Evolutionary conservation across 1,140 invertebrate species (phyloP), one percentile per base, ranked within the genome.

Genomic region (Chlorops oryzae): DNA sequence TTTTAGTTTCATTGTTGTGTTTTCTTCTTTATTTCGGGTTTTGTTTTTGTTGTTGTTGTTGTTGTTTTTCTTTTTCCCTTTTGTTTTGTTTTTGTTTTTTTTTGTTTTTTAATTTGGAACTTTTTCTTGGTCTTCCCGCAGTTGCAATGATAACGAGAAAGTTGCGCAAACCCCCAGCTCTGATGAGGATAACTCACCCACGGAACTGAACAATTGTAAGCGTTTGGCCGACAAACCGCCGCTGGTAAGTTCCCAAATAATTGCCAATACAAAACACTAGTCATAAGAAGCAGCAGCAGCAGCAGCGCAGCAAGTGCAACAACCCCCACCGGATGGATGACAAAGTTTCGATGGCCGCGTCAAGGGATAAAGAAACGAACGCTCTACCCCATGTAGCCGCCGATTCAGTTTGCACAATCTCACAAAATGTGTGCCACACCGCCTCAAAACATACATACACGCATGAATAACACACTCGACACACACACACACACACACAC

Each of bases 121-220:
- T n/a, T n/a, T n/a, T n/a, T n/a, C n/a, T n/a, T n/a, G n/a, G n/a
- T n/a, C n/a, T n/a, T n/a, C n/a, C n/a, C n/a, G n/a, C n/a, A n/a
- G n/a, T n/a, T n/a, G n/a, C 7, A 64, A 76, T 71, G 56, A 73
- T 66, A 28, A 64, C 62, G 67, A 69, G 32, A 75, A 77, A 55
- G 73, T 75, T 49, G 69, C 72, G 15, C 85, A 81, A 59, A 85
- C 85, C 17, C 86, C 85, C 39, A 86, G 84, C 66, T 89, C 87
- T 54, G 87, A 90, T 67, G 88, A 90, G 71, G 88, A 86, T 65
- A 88, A 87, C 73, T 91, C 88, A 21, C 88, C 88, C n/a, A 89
- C 88, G 37, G 88, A 90, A 74, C 78, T 90, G 56, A 90, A 90
- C 75, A 87, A 87, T 59, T 90, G 88, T 71, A 85, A 88, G 70